Conservation (phyloP, 2,888 invertebrate genomes). For the Yponomeuta evonymella region DNA sequence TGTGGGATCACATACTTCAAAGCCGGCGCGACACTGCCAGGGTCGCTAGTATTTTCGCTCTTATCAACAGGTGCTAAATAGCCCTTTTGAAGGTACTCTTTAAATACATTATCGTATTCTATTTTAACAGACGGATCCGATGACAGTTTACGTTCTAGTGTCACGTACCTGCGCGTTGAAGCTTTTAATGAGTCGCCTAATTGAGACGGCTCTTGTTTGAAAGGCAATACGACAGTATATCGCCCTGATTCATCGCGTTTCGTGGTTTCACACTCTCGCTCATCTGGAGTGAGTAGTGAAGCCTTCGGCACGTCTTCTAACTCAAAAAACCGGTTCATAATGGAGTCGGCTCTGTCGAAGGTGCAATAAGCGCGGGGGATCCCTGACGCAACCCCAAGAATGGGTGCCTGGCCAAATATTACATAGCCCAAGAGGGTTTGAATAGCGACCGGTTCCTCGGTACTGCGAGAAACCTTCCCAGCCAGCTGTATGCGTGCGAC, state of each 20-base stretch:
- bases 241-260: not conserved
- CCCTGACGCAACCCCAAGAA: too few relatives aligned
- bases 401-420: too few relatives aligned
- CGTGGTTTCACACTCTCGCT: not conserved
- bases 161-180: not conserved
- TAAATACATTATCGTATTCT: constrained; percentile 11
- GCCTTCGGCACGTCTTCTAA: too few relatives aligned
- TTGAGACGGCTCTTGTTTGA: constrained; percentile 6
- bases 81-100: constrained; percentile 2
- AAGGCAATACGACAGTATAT: constrained; percentile 10
- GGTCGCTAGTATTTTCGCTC: not conserved
- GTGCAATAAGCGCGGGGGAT: too few relatives aligned
- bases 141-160: constrained; percentile 11
- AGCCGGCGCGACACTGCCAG: not conserved
- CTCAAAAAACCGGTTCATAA: too few relatives aligned
- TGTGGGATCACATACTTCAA: constrained; percentile 13
- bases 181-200: not conserved
- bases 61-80: not conserved
- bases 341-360: too few relatives aligned
- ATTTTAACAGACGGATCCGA: not conserved
- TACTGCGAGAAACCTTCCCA: too few relatives aligned
- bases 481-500: too few relatives aligned
- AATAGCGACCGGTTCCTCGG: too few relatives aligned
- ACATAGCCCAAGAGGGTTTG: too few relatives aligned
- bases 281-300: not conserved